Percentiles rank a stretch among this genome's conserved stretches.
These are phyloP conservation scores for Bilobella aurantiaca DNA, from an alignment of 1,140 invertebrate species.

Conservation along the genomic window DNA sequence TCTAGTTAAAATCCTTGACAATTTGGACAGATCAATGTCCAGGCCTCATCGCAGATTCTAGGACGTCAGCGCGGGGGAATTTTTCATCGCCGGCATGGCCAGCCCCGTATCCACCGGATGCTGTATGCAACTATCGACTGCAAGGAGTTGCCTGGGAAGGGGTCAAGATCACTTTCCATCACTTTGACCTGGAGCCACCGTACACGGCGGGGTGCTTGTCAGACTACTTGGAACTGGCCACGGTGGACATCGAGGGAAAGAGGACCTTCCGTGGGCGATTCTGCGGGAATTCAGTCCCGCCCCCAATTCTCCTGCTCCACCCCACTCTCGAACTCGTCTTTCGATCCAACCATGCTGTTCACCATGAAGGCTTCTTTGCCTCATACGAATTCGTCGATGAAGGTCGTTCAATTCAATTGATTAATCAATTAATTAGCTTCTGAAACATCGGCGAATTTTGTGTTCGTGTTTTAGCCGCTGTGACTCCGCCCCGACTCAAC, in stretches of 20 bases:
- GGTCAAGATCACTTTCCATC: constrained; percentile 33
- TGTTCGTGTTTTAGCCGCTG: constrained; percentile 31
- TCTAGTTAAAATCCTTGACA: background rate
- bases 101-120: constrained; percentile 39
- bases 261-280: constrained; percentile 37
- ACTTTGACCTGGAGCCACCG: constrained; percentile 35
- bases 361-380: constrained; percentile 37
- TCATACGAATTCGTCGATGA: constrained; percentile 40
- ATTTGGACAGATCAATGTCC: constrained; percentile 27
- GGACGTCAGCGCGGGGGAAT: constrained; percentile 36
- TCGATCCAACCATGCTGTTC: constrained; percentile 38
- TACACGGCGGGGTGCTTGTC: constrained; percentile 36
- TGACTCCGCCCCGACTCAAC: constrained; percentile 39
- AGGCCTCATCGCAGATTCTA: constrained; percentile 27
- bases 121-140: constrained; percentile 40
- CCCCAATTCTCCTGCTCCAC: constrained; percentile 37
- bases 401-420: too few species aligned
- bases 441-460: too few species aligned
- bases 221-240: constrained; percentile 36
- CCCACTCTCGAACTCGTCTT: constrained; percentile 39
- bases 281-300: constrained; percentile 34
- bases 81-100: constrained; percentile 43
- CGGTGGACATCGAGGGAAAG: constrained; percentile 17
- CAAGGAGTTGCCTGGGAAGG: constrained; percentile 34
- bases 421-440: too few species aligned